Evolutionary conservation across 2,797 vertebrate species (phyloP).

Genomic region (Leptoclinus maculatus): DNA sequence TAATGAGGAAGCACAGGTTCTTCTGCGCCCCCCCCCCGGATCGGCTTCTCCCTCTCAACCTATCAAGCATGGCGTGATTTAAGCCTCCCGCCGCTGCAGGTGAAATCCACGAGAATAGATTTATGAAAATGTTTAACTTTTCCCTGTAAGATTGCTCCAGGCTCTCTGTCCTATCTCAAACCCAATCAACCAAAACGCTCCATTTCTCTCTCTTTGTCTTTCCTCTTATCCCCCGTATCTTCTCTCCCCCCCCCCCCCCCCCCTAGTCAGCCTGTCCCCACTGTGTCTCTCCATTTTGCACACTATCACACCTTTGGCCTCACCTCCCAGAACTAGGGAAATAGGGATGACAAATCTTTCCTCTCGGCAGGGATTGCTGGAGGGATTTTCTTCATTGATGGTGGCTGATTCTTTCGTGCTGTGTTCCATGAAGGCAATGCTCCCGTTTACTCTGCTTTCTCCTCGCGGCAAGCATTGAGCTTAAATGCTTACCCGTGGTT

Average conservation of each 20-base stretch:
- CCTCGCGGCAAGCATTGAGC: conserved; percentile 12
- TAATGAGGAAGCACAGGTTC: conserved; percentile 67
- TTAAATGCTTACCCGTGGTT: conserved; percentile 35
- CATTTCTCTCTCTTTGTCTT: conserved; percentile 48
- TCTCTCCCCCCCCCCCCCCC: neutral
- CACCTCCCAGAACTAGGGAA: conserved; percentile 31
- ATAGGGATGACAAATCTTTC: conserved; percentile 47
- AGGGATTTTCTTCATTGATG: conserved; percentile 51
- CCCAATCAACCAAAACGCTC: conserved; percentile 59
- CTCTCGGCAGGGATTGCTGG: conserved; percentile 50
- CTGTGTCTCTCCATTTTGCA: conserved; percentile 34
- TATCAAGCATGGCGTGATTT: conserved; percentile 61
- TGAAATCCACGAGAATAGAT: conserved; percentile 58
- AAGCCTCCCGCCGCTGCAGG: conserved; percentile 44
- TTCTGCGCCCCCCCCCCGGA: neutral
- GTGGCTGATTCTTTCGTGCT: conserved; percentile 51
- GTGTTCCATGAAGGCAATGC: conserved; percentile 29
- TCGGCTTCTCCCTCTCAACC: conserved; percentile 52
- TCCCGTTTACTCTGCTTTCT: conserved; percentile 15
- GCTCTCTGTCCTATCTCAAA: conserved; percentile 66
- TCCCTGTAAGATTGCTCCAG: conserved; percentile 47
- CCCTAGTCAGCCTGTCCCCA: conserved; percentile 12
- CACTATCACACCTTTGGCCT: conserved; percentile 41
- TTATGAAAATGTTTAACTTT: conserved; percentile 70
- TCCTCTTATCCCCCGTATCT: conserved; percentile 10